Percentiles rank a stretch among this genome's conserved stretches.
Evolutionary conservation across 2,113 vertebrate genomes (phyloP).

Genomic region (Oxyura jamaicensis): DNA sequence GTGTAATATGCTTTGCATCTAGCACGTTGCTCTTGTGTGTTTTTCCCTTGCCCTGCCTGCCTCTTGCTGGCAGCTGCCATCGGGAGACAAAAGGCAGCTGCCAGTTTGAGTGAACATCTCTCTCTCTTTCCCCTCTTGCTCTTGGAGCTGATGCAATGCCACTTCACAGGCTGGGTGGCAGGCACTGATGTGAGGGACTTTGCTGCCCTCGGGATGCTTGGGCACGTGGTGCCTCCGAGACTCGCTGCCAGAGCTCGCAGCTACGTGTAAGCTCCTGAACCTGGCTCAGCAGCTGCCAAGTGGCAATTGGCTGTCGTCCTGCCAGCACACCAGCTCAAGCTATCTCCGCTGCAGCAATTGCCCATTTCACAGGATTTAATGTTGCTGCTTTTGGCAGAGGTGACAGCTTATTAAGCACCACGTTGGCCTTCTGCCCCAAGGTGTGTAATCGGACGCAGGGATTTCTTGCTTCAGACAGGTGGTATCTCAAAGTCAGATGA

Average conservation of each 20-base stretch:
- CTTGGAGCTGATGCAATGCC: conserved; percentile 49
- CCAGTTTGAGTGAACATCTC: conserved; percentile 74
- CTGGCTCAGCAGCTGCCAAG: conserved; percentile 28
- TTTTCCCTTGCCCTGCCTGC: conserved; percentile 68
- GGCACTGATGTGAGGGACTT: not conserved
- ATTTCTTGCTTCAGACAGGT: not conserved
- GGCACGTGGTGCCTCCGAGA: not conserved
- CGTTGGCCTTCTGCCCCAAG: conserved; percentile 36
- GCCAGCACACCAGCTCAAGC: conserved; percentile 30
- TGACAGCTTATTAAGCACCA: conserved; percentile 44
- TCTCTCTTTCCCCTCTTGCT: conserved; percentile 44
- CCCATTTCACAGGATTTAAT: conserved; percentile 15
- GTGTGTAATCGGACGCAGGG: not conserved
- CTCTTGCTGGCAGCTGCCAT: conserved; percentile 72
- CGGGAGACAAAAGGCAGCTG: conserved; percentile 72
- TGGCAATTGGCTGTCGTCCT: not conserved
- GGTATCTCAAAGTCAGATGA: not conserved
- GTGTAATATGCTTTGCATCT: conserved; percentile 71
- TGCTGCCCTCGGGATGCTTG: conserved; percentile 16
- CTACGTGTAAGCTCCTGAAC: not conserved
- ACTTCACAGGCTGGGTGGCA: conserved; percentile 50
- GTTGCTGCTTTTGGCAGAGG: conserved; percentile 60
- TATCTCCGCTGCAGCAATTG: not conserved
- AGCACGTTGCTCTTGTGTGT: conserved; percentile 68
- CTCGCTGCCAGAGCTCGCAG: not conserved